These are phyloP conservation scores for Trichoplusia ni DNA, from an alignment of 1,140 invertebrate species.

Conservation along the genomic window DNA sequence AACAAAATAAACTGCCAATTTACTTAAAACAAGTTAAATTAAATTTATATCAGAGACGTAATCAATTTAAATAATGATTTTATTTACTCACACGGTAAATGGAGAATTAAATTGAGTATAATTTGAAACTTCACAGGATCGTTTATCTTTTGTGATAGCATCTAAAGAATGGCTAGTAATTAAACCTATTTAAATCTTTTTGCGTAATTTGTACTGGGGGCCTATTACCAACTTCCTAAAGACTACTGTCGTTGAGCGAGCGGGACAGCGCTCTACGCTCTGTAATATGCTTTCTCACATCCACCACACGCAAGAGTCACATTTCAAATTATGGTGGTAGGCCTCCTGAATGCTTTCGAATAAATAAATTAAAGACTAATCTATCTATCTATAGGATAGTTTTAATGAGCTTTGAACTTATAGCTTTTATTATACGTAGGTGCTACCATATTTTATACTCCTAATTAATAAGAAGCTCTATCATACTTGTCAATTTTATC, in stretches of 20 bases:
- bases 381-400: neutral
- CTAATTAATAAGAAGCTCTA: too few species aligned
- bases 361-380: slow-evolving; percentile 18
- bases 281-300: too few species aligned
- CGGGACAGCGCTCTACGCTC: too few species aligned
- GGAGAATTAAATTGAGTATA: slow-evolving; percentile 2
- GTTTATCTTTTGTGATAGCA: slow-evolving; percentile 7
- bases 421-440: neutral
- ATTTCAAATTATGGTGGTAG: too few species aligned
- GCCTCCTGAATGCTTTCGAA: slow-evolving; percentile 11
- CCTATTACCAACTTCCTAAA: too few species aligned
- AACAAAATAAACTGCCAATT: slow-evolving; percentile 11
- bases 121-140: neutral
- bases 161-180: slow-evolving; percentile 14
- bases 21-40: slow-evolving; percentile 3
- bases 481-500: too few species aligned
- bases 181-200: slow-evolving; percentile 17
- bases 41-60: slow-evolving; percentile 7
- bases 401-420: slow-evolving; percentile 16
- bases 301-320: too few species aligned
- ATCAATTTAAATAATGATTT: slow-evolving; percentile 11
- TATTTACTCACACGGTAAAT: neutral
- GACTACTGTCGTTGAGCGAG: too few species aligned
- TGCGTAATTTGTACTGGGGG: slow-evolving; percentile 16
- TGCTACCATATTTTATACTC: too few species aligned